phyloP scores from a whole-genome alignment of 2,797 vertebrate species.

The Alcedo atthis region DNA sequence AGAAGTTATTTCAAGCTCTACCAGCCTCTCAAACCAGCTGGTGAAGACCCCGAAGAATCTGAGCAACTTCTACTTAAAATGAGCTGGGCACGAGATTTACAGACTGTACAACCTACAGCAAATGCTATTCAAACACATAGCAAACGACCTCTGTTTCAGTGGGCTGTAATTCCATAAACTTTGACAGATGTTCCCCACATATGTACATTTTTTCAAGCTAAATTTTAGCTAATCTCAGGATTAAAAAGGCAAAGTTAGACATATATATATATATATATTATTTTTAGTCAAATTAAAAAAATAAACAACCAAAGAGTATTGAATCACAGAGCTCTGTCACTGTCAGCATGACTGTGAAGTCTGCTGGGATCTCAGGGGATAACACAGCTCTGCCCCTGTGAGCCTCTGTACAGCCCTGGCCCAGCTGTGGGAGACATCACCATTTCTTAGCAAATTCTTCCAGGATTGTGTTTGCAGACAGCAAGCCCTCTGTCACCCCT shows the following conservation, averaged over 20 bases:
- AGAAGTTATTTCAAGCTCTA: background rate
- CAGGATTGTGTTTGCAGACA: background rate
- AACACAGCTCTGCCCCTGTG: background rate
- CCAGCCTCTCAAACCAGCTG: background rate
- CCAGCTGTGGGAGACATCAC: background rate
- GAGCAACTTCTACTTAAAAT: background rate
- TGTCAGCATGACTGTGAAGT: background rate
- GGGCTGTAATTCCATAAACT: background rate
- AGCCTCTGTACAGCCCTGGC: background rate
- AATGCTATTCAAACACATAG: background rate
- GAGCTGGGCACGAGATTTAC: background rate
- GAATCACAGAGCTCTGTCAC: background rate
- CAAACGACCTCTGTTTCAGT: background rate
- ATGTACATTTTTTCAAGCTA: background rate
- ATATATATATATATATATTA: background rate
- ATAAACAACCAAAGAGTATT: rapidly evolving
- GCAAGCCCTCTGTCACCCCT: background rate
- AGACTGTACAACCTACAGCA: background rate
- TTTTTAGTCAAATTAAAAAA: background rate
- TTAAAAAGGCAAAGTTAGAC: background rate
- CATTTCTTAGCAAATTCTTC: background rate
- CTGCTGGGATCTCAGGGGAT: background rate
- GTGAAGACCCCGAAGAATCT: background rate
- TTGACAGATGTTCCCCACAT: background rate
- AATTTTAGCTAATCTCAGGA: background rate